These are phyloP conservation scores for Cordylochernes scorpioides DNA, from an alignment of 2,888 invertebrate genomes.

Conservation along the genomic window DNA sequence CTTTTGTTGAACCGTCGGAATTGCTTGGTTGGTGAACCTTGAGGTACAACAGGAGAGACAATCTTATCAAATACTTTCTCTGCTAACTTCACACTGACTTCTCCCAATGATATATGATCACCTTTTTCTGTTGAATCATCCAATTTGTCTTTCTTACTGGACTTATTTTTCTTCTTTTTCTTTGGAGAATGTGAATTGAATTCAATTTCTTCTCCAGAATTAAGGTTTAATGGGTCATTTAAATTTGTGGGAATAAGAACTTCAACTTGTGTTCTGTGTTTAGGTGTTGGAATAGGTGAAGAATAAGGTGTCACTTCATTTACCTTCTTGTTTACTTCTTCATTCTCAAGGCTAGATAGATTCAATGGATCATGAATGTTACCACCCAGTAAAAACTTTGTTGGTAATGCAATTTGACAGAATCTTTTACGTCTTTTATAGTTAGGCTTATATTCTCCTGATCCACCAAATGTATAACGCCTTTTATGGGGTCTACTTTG, in stretches of 20 bases:
- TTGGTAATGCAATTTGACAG: slow-evolving; percentile 56
- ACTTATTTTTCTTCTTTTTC: slow-evolving; percentile 15
- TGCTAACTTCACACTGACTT: slow-evolving; percentile 1
- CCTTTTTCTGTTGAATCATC: slow-evolving; percentile 2
- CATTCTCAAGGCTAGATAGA: slow-evolving; percentile 48
- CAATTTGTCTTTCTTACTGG: slow-evolving; percentile 14
- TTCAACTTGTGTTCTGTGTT: slow-evolving; percentile 36
- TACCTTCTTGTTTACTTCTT: slow-evolving; percentile 21
- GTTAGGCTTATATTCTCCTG: too few species aligned
- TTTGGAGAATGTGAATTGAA: slow-evolving; percentile 13
- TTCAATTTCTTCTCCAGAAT: slow-evolving; percentile 19
- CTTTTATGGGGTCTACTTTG: too few species aligned
- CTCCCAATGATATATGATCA: slow-evolving; percentile 3
- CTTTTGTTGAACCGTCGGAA: slow-evolving; percentile 12
- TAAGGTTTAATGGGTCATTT: slow-evolving; percentile 61
- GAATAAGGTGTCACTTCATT: slow-evolving; percentile 53
- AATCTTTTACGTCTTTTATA: too few species aligned
- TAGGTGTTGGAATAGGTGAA: slow-evolving; percentile 64
- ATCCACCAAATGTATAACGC: too few species aligned
- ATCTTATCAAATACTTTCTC: slow-evolving; percentile 37
- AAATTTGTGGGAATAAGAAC: slow-evolving; percentile 78
- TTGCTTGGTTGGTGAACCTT: slow-evolving; percentile 33
- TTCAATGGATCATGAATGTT: slow-evolving; percentile 85
- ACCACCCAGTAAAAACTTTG: slow-evolving; percentile 74
- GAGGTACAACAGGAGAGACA: slow-evolving; percentile 68